phyloP scores from a whole-genome alignment of 2,888 invertebrate genomes.

The Danaus chrysippus region DNA sequence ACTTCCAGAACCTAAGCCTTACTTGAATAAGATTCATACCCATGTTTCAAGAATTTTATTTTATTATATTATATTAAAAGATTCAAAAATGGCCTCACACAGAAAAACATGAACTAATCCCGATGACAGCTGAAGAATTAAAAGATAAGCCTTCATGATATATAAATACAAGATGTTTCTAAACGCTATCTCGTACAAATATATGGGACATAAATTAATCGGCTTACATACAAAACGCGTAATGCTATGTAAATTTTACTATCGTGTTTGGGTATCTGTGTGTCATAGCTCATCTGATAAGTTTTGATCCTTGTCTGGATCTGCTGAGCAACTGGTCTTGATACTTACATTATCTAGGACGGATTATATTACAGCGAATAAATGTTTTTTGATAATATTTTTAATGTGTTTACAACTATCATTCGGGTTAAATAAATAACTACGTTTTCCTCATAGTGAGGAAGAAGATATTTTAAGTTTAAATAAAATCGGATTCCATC shows the following conservation, averaged over 20 bases:
- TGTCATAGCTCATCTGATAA: conserved; percentile 53
- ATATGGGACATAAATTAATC: conserved; percentile 72
- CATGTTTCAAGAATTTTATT: neutral
- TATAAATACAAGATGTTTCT: conserved; percentile 68
- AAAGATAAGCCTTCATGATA: conserved; percentile 72
- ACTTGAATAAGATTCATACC: too few relatives aligned
- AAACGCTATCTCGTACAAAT: conserved; percentile 70
- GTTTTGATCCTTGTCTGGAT: conserved; percentile 31
- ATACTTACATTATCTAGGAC: conserved; percentile 2
- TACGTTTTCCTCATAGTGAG: too few relatives aligned
- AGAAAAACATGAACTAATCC: conserved; percentile 22
- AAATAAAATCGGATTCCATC: neutral
- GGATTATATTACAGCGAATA: neutral
- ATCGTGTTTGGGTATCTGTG: conserved; percentile 58
- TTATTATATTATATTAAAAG: neutral
- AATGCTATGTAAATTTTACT: conserved; percentile 70
- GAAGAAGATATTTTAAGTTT: too few relatives aligned
- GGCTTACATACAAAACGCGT: conserved; percentile 63
- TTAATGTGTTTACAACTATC: neutral
- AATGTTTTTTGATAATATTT: neutral
- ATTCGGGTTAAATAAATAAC: neutral
- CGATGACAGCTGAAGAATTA: conserved; percentile 75
- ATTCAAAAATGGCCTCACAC: conserved; percentile 5
- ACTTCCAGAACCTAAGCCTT: too few relatives aligned
- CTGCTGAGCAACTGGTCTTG: conserved; percentile 27